phyloP scores from a whole-genome alignment of 2,888 invertebrate genomes.

The Entomobrya proxima region DNA sequence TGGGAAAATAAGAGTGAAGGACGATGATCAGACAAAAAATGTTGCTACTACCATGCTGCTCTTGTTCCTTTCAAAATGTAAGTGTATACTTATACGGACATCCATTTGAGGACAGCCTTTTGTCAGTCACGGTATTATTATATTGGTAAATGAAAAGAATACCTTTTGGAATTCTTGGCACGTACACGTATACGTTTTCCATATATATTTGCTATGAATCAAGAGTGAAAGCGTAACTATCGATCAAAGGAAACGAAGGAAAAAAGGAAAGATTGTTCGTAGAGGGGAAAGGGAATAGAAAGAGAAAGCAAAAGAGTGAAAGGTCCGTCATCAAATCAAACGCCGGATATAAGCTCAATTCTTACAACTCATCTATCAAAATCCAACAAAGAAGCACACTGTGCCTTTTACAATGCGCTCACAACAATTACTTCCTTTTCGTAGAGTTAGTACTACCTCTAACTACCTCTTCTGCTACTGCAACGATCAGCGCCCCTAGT shows the following conservation, averaged over 20 bases:
- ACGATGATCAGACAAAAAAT: conserved; percentile 31
- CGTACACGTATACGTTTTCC: conserved; percentile 57
- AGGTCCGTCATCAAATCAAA: conserved; percentile 69
- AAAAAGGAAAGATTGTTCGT: conserved; percentile 40
- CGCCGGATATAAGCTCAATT: conserved; percentile 69
- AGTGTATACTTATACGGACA: background rate
- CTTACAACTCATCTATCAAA: conserved; percentile 69
- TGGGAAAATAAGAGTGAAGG: conserved; percentile 42
- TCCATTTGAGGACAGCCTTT: conserved; percentile 32
- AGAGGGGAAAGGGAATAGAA: conserved; percentile 47
- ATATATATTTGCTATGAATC: conserved; percentile 27
- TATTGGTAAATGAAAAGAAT: conserved; percentile 39
- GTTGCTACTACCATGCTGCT: background rate
- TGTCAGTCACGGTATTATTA: conserved; percentile 15
- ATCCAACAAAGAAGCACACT: conserved; percentile 64
- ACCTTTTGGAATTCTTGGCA: conserved; percentile 61
- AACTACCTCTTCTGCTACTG: background rate
- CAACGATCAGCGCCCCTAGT: background rate
- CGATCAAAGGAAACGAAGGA: conserved; percentile 61
- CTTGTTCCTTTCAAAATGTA: conserved; percentile 1
- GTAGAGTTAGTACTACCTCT: background rate
- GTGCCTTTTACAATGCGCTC: conserved; percentile 66
- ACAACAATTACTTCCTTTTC: conserved; percentile 65
- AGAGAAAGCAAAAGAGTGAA: conserved; percentile 62
- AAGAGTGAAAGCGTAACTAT: conserved; percentile 60